Percentiles rank a stretch among this genome's conserved stretches.
These are phyloP conservation scores for Leptinotarsa juncta DNA, from an alignment of 2,888 invertebrate species.

Conservation along the genomic window DNA sequence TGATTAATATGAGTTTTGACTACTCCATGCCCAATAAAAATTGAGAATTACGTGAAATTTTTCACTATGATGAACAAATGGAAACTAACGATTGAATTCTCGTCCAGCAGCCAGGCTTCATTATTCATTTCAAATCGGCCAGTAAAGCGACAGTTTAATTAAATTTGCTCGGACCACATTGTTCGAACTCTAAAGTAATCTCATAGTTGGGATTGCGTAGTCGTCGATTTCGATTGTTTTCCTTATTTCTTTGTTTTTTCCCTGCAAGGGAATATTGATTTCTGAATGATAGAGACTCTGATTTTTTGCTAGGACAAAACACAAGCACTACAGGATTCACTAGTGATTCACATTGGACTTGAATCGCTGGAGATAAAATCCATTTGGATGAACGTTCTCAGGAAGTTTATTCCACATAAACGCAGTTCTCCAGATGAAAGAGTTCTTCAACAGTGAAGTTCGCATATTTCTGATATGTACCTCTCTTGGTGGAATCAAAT, in stretches of 20 bases:
- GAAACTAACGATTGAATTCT: background rate
- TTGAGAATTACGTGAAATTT: background rate
- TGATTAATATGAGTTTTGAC: no score
- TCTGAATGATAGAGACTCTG: background rate
- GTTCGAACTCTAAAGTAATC: conserved; percentile 12
- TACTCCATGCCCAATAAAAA: no score
- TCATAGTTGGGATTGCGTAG: conserved; percentile 32
- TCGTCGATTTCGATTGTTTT: conserved; percentile 46
- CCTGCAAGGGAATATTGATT: conserved; percentile 37
- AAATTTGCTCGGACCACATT: conserved; percentile 13
- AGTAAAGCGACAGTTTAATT: conserved; percentile 20
- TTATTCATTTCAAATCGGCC: conserved; percentile 14
- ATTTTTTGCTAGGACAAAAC: no score
- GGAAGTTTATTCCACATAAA: no score
- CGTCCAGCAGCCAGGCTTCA: background rate
- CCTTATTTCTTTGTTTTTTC: conserved; percentile 43
- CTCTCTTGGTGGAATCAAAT: no score
- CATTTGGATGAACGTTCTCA: no score
- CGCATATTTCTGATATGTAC: no score
- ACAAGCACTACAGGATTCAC: no score
- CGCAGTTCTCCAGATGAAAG: no score
- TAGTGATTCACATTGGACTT: no score
- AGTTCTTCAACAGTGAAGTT: no score
- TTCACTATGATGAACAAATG: background rate
- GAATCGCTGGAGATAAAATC: no score